phyloP scores from a whole-genome alignment of 92 coral and sea anemone species.

The Phenganax marumi region DNA sequence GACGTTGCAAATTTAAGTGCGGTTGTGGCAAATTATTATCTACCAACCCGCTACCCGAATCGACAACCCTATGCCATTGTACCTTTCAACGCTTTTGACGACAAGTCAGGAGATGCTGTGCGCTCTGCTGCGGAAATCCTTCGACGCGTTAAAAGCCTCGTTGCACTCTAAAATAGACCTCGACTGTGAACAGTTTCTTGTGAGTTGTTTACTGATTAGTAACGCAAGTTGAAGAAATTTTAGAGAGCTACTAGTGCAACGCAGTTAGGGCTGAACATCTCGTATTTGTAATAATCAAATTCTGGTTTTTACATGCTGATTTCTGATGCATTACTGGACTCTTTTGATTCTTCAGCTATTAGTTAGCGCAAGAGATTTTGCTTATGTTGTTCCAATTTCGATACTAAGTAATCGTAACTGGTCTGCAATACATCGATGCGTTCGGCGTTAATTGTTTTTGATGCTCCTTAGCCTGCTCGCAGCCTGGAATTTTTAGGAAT shows the following conservation, averaged over 20 bases:
- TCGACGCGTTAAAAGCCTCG: not conserved
- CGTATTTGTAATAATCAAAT: not conserved
- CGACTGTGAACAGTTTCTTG: not conserved
- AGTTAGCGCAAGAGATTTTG: too few relatives aligned
- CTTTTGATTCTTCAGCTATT: too few relatives aligned
- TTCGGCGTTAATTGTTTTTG: too few relatives aligned
- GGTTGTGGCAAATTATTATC: conserved; percentile 3
- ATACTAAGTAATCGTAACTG: too few relatives aligned
- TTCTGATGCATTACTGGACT: too few relatives aligned
- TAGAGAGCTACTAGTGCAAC: not conserved
- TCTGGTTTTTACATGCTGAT: not conserved
- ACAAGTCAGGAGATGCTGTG: not conserved
- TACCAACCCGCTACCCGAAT: conserved; percentile 30
- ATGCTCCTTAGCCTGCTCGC: too few relatives aligned
- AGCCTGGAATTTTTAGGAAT: too few relatives aligned
- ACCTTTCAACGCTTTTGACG: conserved; percentile 10
- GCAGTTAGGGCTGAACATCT: not conserved
- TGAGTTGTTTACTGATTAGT: not conserved
- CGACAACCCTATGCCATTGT: not conserved
- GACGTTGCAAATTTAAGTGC: not conserved
- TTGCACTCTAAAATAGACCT: not conserved
- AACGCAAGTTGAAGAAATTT: not conserved
- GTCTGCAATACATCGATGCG: too few relatives aligned
- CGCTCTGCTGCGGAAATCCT: conserved; percentile 16
- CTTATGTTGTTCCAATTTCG: too few relatives aligned